Evolutionary conservation across 2,888 invertebrate genomes (phyloP).

Genomic region (Helobdella robusta): DNA sequence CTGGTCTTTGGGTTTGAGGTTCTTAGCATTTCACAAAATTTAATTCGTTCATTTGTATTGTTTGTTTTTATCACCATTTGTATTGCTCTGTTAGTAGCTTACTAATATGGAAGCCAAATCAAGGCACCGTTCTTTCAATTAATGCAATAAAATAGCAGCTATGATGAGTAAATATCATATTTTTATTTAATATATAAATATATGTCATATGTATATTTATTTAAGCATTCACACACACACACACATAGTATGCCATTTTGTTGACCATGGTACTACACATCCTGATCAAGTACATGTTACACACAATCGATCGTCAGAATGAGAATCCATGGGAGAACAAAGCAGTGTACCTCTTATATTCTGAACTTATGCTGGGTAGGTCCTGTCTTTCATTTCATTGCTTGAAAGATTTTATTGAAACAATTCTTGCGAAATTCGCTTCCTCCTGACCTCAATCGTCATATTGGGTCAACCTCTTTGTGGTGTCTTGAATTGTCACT

Average conservation of each 20-base stretch:
- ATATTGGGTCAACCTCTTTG: no score
- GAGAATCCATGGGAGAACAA: constrained; percentile 99
- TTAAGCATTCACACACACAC: no score
- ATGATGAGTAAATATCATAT: no score
- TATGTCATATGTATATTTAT: no score
- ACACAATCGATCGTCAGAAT: constrained; percentile 76
- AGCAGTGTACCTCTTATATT: constrained; percentile 89
- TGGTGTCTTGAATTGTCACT: no score
- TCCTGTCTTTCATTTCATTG: no score
- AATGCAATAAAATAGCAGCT: no score
- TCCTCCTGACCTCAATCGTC: no score
- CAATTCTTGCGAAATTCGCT: no score
- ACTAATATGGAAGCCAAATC: not conserved
- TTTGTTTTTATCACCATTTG: not conserved
- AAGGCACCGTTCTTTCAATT: not conserved
- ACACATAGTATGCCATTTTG: constrained; percentile 85
- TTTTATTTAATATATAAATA: no score
- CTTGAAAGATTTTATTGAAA: no score
- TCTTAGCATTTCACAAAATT: constrained; percentile 25
- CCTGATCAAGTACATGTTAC: constrained; percentile 77
- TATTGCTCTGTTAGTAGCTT: not conserved
- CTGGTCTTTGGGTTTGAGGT: constrained; percentile 94
- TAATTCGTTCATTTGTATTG: not conserved
- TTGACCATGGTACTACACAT: constrained; percentile 85
- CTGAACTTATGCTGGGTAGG: constrained; percentile 90